Conservation (phyloP, 2,113 vertebrate species). For the Jacana jacana region DNA sequence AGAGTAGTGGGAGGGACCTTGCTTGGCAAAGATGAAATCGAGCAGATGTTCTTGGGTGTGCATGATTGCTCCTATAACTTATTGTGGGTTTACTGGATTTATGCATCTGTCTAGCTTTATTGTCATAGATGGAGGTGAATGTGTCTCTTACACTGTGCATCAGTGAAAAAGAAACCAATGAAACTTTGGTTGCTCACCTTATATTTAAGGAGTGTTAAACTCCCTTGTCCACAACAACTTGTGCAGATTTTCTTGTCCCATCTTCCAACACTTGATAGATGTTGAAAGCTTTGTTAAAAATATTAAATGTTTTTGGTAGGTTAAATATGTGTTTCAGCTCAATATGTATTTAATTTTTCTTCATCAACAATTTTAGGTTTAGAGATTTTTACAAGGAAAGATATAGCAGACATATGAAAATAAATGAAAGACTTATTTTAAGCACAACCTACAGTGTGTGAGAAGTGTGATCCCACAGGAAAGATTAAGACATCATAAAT, state of each 20-base stretch:
- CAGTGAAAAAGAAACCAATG: neutral
- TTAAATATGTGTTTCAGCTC: neutral
- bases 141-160: neutral
- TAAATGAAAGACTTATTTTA: neutral
- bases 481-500: slow-evolving; percentile 19
- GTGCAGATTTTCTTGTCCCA: neutral
- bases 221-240: neutral
- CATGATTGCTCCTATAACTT: neutral
- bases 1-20: neutral
- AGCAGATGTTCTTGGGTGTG: neutral
- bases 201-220: neutral
- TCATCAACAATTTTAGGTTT: neutral
- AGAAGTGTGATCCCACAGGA: neutral
- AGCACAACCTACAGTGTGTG: neutral
- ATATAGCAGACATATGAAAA: neutral
- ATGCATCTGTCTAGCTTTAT: neutral
- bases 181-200: neutral
- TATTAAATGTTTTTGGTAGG: neutral
- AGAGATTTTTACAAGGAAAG: neutral
- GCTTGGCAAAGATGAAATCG: neutral
- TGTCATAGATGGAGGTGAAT: neutral
- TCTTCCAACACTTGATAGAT: neutral
- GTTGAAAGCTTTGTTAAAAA: neutral
- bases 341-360: neutral
- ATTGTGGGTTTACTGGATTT: neutral